Evolutionary conservation across 1,140 invertebrate species (phyloP).

Genomic region (Archivesica marissinica): DNA sequence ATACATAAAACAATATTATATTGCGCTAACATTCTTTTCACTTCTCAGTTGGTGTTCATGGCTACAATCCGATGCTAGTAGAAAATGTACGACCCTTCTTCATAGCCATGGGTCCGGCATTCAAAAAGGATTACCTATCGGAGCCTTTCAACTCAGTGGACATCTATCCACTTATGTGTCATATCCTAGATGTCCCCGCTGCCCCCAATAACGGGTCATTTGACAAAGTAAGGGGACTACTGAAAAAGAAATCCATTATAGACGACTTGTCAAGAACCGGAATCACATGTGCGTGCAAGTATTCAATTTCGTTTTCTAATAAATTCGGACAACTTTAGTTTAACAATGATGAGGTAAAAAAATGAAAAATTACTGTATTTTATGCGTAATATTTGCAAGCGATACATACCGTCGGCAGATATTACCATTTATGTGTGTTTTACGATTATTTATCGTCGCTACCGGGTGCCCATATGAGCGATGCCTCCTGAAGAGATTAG

Average conservation of each 20-base stretch:
- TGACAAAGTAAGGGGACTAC: constrained; percentile 59
- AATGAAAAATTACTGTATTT: too few relatives aligned
- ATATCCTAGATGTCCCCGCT: constrained; percentile 83
- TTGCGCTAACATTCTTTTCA: too few relatives aligned
- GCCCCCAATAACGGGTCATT: constrained; percentile 75
- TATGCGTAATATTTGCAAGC: too few relatives aligned
- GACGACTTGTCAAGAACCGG: constrained; percentile 32
- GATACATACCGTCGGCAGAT: too few relatives aligned
- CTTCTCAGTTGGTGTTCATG: constrained; percentile 67
- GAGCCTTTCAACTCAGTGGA: constrained; percentile 87
- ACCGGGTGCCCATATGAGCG: too few relatives aligned
- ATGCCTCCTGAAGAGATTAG: too few relatives aligned
- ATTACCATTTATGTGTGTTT: too few relatives aligned
- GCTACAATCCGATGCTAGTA: constrained; percentile 68
- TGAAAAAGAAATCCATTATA: constrained; percentile 42
- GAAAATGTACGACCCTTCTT: constrained; percentile 88
- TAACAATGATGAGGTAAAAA: too few relatives aligned
- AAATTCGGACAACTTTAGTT: neutral
- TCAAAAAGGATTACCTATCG: constrained; percentile 85
- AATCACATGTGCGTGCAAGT: constrained; percentile 53
- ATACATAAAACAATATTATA: too few relatives aligned
- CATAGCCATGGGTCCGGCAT: constrained; percentile 88
- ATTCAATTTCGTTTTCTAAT: neutral
- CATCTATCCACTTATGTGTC: constrained; percentile 88
- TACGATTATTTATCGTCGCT: too few relatives aligned